A percentile compares a stretch with the other conserved stretches of the same genome.
Conservation (phyloP, 2,888 invertebrate species). For the Beris chalybata region DNA sequence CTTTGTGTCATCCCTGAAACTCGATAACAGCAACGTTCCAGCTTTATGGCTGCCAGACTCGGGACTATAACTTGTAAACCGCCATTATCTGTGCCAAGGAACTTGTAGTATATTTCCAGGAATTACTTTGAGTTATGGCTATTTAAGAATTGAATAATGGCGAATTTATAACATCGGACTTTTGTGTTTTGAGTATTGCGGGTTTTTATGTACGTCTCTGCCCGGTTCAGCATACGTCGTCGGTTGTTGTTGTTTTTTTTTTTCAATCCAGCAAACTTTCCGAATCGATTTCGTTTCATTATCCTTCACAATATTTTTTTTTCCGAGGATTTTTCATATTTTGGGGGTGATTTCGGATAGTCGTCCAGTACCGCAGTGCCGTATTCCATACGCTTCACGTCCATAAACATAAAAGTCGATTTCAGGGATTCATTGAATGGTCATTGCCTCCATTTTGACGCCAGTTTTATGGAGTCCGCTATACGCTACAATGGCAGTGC, state of each 20-base stretch:
- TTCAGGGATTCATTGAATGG: constrained; percentile 7
- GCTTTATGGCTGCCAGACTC: constrained; percentile 5
- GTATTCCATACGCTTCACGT: constrained; percentile 20
- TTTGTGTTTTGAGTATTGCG: constrained; percentile 2
- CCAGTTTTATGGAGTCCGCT: constrained; percentile 16
- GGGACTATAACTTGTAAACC: neutral
- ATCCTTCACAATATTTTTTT: neutral
- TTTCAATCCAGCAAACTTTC: no score
- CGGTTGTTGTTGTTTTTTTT: no score
- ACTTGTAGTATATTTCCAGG: constrained; percentile 3
- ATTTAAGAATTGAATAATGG: constrained; percentile 21
- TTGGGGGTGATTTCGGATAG: neutral
- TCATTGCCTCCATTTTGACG: constrained; percentile 26
- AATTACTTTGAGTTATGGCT: constrained; percentile 16
- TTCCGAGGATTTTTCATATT: neutral
- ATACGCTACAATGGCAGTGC: neutral
- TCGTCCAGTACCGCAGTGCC: constrained; percentile 7
- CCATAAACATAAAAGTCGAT: constrained; percentile 24
- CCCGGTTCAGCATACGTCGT: neutral
- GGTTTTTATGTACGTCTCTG: neutral
- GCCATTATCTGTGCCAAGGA: constrained; percentile 10
- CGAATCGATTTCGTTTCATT: neutral
- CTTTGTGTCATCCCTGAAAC: constrained; percentile 8
- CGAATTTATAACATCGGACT: constrained; percentile 4
- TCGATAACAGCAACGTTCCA: constrained; percentile 8